These are phyloP conservation scores for Cephus nigrinus DNA, from an alignment of 2,888 invertebrate genomes.

Conservation along the genomic window DNA sequence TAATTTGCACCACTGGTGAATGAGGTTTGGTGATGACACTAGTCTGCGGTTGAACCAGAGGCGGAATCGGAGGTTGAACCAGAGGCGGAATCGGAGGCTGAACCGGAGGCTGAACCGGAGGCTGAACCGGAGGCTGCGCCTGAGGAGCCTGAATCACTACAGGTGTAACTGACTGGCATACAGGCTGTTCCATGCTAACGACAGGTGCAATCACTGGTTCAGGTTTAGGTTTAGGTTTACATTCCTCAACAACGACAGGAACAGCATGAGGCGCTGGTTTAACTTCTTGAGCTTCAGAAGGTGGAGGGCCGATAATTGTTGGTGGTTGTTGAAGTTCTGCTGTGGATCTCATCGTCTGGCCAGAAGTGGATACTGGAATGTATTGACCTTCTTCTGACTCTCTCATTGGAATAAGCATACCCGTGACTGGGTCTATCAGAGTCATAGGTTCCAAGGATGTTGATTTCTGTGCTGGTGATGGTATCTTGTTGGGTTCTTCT, in stretches of 20 bases:
- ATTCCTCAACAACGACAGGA: slow-evolving; percentile 68
- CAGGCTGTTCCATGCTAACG: slow-evolving; percentile 12
- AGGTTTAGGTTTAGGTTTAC: slow-evolving; percentile 61
- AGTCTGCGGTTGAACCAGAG: slow-evolving; percentile 32
- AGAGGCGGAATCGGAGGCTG: background rate
- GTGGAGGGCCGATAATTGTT: slow-evolving; percentile 23
- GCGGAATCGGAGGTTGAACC: background rate
- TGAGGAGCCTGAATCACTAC: background rate
- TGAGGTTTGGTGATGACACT: slow-evolving; percentile 56
- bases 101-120: background rate
- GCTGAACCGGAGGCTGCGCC: slow-evolving; percentile 8
- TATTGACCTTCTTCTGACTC: slow-evolving; percentile 79
- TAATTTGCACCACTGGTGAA: slow-evolving; percentile 45
- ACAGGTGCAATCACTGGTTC: slow-evolving; percentile 22
- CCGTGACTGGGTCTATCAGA: slow-evolving; percentile 81
- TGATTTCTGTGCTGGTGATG: slow-evolving; percentile 53
- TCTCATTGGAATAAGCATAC: slow-evolving; percentile 76
- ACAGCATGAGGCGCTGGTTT: slow-evolving; percentile 67
- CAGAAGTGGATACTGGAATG: slow-evolving; percentile 69
- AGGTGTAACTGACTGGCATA: slow-evolving; percentile 9
- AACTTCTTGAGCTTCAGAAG: slow-evolving; percentile 48
- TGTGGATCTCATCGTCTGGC: slow-evolving; percentile 27
- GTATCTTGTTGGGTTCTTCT: slow-evolving; percentile 42
- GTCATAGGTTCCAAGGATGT: slow-evolving; percentile 71
- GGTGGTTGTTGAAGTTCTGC: slow-evolving; percentile 28